Percentiles rank a stretch among this genome's conserved stretches.
These are phyloP conservation scores for Peromyscus polionotus DNA, from an alignment of 2,113 vertebrate genomes.

Conservation along the genomic window DNA sequence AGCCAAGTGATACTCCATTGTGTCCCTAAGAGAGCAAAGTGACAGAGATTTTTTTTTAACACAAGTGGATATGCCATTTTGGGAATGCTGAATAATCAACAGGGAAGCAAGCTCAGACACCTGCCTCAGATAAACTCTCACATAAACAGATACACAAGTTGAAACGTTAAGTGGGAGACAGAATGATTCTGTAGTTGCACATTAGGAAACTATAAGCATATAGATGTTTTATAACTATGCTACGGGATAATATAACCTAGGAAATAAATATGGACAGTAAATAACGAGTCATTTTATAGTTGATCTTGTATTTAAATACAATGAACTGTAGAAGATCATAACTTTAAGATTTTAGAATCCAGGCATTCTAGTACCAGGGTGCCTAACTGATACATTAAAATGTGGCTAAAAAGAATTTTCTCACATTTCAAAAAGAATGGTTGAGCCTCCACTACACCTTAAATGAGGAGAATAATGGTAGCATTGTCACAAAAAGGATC, in stretches of 20 bases:
- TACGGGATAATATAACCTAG: not conserved
- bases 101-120: not conserved
- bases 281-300: not conserved
- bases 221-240: not conserved
- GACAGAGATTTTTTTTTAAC: not conserved
- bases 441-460: not conserved
- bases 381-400: not conserved
- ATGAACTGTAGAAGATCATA: not conserved
- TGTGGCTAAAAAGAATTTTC: not conserved
- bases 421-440: not conserved
- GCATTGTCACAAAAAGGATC: not conserved
- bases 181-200: not conserved
- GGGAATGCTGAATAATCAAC: not conserved
- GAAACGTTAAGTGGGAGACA: not conserved
- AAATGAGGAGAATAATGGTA: not conserved
- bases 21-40: not conserved
- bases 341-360: not conserved
- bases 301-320: not conserved
- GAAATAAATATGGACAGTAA: not conserved
- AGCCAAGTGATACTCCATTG: no score
- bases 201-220: not conserved
- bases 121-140: not conserved
- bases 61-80: not conserved
- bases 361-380: not conserved
- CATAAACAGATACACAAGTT: not conserved